Evolutionary conservation across 2,113 vertebrate species (phyloP).

Genomic region (Athene noctua): DNA sequence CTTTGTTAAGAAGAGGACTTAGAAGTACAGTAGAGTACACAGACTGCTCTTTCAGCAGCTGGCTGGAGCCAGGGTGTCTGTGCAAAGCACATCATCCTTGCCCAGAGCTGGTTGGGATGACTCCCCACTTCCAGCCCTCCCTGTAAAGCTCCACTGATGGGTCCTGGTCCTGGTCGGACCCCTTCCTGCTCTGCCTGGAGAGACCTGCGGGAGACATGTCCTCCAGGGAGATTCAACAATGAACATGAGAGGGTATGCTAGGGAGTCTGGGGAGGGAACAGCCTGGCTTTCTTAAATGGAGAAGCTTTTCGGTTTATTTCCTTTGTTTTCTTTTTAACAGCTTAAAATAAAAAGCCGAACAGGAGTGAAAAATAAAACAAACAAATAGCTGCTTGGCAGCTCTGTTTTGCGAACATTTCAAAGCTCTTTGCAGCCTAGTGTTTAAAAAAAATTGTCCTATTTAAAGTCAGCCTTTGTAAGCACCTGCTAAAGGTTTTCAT

Average conservation of each 20-base stretch:
- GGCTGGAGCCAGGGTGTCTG: accelerated
- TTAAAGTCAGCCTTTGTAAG: neutral
- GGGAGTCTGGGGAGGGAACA: neutral
- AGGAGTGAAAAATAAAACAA: neutral
- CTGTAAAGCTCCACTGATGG: neutral
- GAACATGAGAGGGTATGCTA: accelerated
- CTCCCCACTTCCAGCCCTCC: accelerated
- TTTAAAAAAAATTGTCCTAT: neutral
- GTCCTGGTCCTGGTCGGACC: neutral
- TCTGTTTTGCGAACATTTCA: neutral
- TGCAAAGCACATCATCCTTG: neutral
- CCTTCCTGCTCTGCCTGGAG: neutral
- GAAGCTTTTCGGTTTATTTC: neutral
- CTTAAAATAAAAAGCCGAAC: neutral
- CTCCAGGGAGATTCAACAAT: accelerated
- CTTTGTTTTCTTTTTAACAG: neutral
- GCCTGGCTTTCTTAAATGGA: neutral
- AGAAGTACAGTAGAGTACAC: neutral
- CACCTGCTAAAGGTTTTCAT: neutral
- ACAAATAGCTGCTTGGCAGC: neutral
- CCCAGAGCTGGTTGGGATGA: neutral
- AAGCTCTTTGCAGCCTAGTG: neutral
- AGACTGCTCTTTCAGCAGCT: neutral
- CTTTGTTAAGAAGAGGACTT: neutral
- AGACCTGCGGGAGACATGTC: accelerated